Conservation (phyloP, 2,113 vertebrate genomes). For the Menidia beryllina region DNA sequence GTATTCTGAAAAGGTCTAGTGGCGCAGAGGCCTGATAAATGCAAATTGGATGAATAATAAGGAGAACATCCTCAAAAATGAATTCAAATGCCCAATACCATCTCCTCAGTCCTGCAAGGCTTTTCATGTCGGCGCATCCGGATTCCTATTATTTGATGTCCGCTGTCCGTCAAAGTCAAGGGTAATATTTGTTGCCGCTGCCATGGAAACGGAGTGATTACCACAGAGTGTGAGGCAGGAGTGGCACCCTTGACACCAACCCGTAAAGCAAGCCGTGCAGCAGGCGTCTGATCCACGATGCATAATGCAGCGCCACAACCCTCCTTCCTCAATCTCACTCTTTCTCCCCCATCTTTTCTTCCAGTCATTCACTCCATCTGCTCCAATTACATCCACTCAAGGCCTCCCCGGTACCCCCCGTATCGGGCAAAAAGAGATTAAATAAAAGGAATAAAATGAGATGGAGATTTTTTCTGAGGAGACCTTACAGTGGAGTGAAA, state of each 20-base stretch:
- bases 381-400: conserved; percentile 52
- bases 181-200: conserved; percentile 66
- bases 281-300: conserved; percentile 60
- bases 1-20: conserved; percentile 8
- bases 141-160: conserved; percentile 45
- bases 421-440: conserved; percentile 8
- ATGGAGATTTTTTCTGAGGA: neutral
- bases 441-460: conserved; percentile 5
- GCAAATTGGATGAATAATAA: conserved; percentile 26
- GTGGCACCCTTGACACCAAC: conserved; percentile 66
- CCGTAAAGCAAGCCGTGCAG: conserved; percentile 45
- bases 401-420: conserved; percentile 3
- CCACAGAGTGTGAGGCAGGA: conserved; percentile 55
- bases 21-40: conserved; percentile 21
- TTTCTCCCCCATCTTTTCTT: neutral
- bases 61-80: conserved; percentile 30
- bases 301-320: conserved; percentile 72
- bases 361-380: conserved; percentile 51
- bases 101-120: conserved; percentile 24
- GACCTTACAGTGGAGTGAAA: neutral
- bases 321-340: conserved; percentile 11
- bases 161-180: conserved; percentile 56
- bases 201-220: conserved; percentile 68
- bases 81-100: conserved; percentile 12
- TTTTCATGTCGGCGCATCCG: conserved; percentile 5